A percentile compares a stretch with the other conserved stretches of the same genome.
Conservation (phyloP, 2,888 invertebrate species). For the Helleia helle region DNA sequence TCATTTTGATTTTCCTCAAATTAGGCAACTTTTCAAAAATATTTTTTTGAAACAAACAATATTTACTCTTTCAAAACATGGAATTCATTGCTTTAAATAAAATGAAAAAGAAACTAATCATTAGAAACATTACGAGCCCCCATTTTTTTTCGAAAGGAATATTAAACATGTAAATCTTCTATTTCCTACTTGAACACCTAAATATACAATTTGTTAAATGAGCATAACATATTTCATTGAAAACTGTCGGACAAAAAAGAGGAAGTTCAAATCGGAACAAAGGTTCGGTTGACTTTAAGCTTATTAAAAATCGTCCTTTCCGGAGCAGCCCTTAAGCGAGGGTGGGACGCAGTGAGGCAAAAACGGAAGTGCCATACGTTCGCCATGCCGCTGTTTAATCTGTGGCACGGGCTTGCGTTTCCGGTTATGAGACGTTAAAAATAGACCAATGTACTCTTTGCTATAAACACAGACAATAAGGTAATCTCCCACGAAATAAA, state of each 20-base stretch:
- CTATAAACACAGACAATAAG: constrained; percentile 1
- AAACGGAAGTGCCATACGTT: constrained; percentile 69
- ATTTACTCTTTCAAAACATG: too few species aligned
- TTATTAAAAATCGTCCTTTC: constrained; percentile 62
- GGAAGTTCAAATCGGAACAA: constrained; percentile 51
- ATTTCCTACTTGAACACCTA: constrained; percentile 8
- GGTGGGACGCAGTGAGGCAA: constrained; percentile 53
- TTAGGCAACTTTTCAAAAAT: too few species aligned
- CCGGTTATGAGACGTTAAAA: constrained; percentile 42
- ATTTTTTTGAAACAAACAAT: too few species aligned
- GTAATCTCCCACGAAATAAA: constrained; percentile 8
- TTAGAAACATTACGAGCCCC: too few species aligned
- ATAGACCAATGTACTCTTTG: constrained; percentile 23
- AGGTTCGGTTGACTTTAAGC: constrained; percentile 53
- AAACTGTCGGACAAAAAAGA: constrained; percentile 29
- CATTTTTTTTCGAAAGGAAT: not conserved
- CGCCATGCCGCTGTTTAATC: constrained; percentile 57
- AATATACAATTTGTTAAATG: constrained; percentile 12
- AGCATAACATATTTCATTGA: constrained; percentile 14
- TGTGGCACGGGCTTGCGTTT: constrained; percentile 61
- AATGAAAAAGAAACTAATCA: too few species aligned
- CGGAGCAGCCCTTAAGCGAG: constrained; percentile 58
- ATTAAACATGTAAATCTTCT: constrained; percentile 5
- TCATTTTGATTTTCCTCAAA: too few species aligned
- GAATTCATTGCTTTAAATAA: too few species aligned